Conservation (phyloP, 2,113 vertebrate species). For the Nettapus auritus region DNA sequence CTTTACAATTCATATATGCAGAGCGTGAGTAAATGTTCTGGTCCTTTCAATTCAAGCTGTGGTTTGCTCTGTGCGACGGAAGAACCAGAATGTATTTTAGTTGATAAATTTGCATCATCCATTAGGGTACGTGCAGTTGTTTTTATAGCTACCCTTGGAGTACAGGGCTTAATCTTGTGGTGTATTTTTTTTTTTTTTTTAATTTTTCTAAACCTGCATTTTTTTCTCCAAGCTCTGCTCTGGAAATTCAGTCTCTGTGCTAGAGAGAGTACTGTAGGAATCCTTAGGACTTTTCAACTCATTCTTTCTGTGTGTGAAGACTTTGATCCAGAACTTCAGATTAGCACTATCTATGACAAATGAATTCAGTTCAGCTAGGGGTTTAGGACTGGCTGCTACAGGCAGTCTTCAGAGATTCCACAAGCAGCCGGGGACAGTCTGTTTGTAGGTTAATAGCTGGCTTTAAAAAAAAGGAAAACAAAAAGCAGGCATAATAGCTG, state of each 20-base stretch:
- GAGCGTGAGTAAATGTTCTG: neutral
- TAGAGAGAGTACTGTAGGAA: neutral
- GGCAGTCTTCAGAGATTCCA: neutral
- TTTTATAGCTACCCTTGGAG: neutral
- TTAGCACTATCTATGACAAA: neutral
- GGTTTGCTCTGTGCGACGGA: neutral
- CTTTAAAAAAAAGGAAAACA: neutral
- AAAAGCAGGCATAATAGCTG: neutral
- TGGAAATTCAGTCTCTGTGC: neutral
- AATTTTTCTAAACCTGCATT: neutral
- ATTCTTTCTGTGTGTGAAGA: neutral
- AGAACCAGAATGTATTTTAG: neutral
- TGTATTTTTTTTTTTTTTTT: neutral
- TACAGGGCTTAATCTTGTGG: neutral
- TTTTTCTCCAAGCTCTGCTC: neutral
- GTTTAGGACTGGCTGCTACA: neutral
- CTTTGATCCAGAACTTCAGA: neutral
- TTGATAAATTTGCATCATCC: neutral
- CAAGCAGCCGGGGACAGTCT: neutral
- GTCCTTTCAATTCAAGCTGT: neutral
- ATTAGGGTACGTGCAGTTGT: neutral
- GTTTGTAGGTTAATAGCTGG: neutral
- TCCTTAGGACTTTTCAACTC: neutral
- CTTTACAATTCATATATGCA: neutral
- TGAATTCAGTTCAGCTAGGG: neutral